Percentiles rank a stretch among this genome's conserved stretches.
phyloP scores from a whole-genome alignment of 2,888 invertebrate genomes.

The Eupithecia exiguata region DNA sequence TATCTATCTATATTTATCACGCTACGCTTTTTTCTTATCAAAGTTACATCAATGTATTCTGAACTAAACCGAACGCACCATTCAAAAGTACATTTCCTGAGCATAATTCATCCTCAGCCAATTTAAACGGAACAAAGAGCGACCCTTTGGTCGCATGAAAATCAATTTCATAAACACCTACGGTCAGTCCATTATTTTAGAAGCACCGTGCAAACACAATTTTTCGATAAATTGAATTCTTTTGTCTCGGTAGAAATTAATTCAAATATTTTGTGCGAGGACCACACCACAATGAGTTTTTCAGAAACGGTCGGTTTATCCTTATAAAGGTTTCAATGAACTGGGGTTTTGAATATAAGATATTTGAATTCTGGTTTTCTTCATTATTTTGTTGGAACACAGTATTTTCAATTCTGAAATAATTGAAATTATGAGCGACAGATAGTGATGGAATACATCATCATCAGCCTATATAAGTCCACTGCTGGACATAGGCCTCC shows the following conservation, averaged over 20 bases:
- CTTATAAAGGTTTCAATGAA: constrained; percentile 21
- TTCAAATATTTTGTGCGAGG: constrained; percentile 40
- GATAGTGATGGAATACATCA: neutral
- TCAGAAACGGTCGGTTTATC: constrained; percentile 20
- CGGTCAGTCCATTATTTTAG: constrained; percentile 35
- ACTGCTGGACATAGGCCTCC: too few species aligned
- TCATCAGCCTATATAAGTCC: too few species aligned
- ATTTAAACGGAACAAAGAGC: constrained; percentile 26
- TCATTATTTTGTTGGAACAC: neutral
- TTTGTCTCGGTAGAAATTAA: constrained; percentile 41
- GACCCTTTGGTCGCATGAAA: constrained; percentile 31
- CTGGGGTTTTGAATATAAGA: neutral
- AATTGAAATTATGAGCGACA: neutral
- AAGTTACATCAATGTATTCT: too few species aligned
- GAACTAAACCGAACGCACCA: neutral
- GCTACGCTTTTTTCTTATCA: too few species aligned
- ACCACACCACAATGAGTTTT: constrained; percentile 31
- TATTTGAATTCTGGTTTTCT: neutral
- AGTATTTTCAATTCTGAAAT: neutral
- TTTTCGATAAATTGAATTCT: constrained; percentile 48
- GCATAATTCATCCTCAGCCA: constrained; percentile 14
- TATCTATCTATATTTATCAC: too few species aligned
- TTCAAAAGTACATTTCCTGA: constrained; percentile 5
- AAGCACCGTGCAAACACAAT: constrained; percentile 36
- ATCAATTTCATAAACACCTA: constrained; percentile 36